Percentiles rank a stretch among this genome's conserved stretches.
Conservation (phyloP, 2,113 vertebrate genomes). For the Lepisosteus osseus region DNA sequence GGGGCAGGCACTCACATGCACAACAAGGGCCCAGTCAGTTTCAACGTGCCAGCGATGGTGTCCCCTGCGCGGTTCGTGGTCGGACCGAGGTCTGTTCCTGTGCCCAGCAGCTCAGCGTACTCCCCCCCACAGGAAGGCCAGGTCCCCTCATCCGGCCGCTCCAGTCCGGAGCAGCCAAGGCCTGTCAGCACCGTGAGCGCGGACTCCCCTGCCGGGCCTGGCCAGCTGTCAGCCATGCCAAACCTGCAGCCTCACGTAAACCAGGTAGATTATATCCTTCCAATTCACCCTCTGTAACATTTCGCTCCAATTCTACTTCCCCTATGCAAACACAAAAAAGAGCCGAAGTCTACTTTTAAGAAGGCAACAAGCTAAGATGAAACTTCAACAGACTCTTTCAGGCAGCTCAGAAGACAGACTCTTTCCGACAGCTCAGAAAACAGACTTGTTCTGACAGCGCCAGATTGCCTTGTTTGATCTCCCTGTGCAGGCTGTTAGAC, state of each 20-base stretch:
- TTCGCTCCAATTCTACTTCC: background rate
- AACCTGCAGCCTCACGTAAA: slow-evolving; percentile 65
- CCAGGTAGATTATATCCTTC: no score
- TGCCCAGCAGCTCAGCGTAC: slow-evolving; percentile 35
- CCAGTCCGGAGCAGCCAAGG: slow-evolving; percentile 51
- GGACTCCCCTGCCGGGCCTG: slow-evolving; percentile 49
- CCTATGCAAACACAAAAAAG: no score
- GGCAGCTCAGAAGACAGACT: no score
- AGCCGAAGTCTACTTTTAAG: no score
- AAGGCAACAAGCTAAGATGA: no score
- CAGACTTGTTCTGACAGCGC: no score
- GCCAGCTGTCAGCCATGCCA: slow-evolving; percentile 42
- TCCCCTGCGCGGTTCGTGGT: slow-evolving; percentile 65
- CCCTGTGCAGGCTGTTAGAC: no score
- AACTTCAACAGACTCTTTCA: no score
- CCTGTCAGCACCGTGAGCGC: slow-evolving; percentile 36
- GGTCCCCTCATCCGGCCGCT: slow-evolving; percentile 31
- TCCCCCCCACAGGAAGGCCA: slow-evolving; percentile 44
- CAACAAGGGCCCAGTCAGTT: slow-evolving; percentile 49
- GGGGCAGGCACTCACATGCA: slow-evolving; percentile 42
- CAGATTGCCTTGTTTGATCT: no score
- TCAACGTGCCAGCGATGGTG: slow-evolving; percentile 61
- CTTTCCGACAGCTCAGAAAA: no score
- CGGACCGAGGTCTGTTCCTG: slow-evolving; percentile 46
- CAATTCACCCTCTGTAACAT: background rate